phyloP scores from a whole-genome alignment of 2,113 vertebrate species.

The Hepsetus odoe region DNA sequence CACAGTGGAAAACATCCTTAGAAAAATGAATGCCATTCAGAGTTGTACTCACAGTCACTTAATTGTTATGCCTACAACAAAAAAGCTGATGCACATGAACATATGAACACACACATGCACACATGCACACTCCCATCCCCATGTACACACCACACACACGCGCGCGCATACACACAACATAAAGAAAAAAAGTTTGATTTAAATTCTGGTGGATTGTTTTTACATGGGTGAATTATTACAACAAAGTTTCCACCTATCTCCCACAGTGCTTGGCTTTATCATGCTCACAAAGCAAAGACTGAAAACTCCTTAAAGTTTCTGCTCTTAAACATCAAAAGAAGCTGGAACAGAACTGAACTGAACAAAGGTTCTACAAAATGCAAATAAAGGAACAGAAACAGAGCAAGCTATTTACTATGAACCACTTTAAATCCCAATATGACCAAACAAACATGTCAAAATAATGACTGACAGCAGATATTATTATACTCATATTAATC shows the following conservation, averaged over 20 bases:
- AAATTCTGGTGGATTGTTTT: background rate
- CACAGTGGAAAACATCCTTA: constrained; percentile 9
- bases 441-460: constrained; percentile 7
- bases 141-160: background rate
- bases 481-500: constrained; percentile 19
- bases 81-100: background rate
- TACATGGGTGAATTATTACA: background rate
- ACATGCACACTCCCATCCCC: background rate
- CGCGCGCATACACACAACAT: constrained; percentile 9
- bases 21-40: background rate
- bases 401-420: constrained; percentile 36
- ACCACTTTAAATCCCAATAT: background rate
- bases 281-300: constrained; percentile 42
- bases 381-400: constrained; percentile 29
- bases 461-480: constrained; percentile 36
- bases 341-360: constrained; percentile 11
- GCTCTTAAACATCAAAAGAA: constrained; percentile 28
- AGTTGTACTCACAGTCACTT: constrained; percentile 1
- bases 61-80: background rate
- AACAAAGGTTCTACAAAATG: background rate
- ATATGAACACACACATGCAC: background rate
- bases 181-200: constrained; percentile 3
- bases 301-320: constrained; percentile 18
- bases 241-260: constrained; percentile 23
- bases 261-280: constrained; percentile 28